Evolutionary conservation across 92 coral and sea anemone genomes (phyloP), one percentile per base, ranked within the genome.

Genomic region (Plumapathes pennacea): DNA sequence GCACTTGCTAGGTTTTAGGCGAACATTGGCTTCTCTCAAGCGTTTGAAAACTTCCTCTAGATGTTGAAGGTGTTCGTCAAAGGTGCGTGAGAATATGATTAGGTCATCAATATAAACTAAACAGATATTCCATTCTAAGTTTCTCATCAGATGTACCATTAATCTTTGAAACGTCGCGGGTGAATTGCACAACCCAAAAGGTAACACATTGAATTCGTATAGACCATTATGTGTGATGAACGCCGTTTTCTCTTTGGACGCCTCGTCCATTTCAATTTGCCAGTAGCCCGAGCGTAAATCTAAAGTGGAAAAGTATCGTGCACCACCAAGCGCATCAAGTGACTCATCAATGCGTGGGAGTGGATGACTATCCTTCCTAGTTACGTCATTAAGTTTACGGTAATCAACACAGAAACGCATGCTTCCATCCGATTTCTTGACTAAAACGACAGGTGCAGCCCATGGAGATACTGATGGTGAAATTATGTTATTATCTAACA

Each of bases 91-190:
- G 30, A 49, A 64, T 5, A 81, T 51, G 12, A 61, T 58, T 2
- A 75, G 42, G 27, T 81, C 88, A 40, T 74, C 88, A 21, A 80
- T 64, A 22, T 74, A 74, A 1, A 46, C 62, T 0, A 81, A 26
- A n/a, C 65, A 68, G 15, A 22, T 33, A 3, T 48, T 25, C 57
- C 72, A 63, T 38, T 57, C 54, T 26, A 76, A 14, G 3, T 72
- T 72, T 24, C 77, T 61, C 20, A 76, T 46, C 4, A 63, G 41
- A 47, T 69, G 75, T 1, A 50, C 64, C 71, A 69, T 62, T 37
- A 58, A 40, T 13, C 74, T 54, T 43, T 83, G 84, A 32, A 76
- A 83, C 22, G 77, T 77, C 4, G 81, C 85, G 4, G 89, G 84
- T 13, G 73, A 44, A 46, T 67, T 69, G 34, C 70, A 60, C 8